Base-by-base conservation (phyloP, 2,797 vertebrate genomes). In the Pogonophryne albipinna region DNA sequence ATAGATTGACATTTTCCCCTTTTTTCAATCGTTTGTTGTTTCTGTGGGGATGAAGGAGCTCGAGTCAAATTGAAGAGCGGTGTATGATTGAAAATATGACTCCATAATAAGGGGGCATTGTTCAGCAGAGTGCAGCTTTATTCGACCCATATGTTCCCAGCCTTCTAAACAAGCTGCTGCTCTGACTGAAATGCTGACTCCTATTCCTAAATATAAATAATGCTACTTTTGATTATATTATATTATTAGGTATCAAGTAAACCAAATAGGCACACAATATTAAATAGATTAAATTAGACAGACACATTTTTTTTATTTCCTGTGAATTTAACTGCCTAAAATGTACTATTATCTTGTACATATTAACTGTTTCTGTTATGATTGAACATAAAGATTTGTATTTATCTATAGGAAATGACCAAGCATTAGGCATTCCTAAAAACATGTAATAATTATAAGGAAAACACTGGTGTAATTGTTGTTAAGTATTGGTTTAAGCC, bases 1-100 rank as follows among this genome's bases (percentile, higher is more conserved):
- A 92, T 79, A 17, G 2, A 1, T 17, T 87, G 87, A 51, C 88
- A 89, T 93, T 92, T 85, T n/a, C 59, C 2, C 4, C 4, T n/a
- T 65, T 82, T 80, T 75, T 82, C 85, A 86, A 63, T 80, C 55
- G 63, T 71, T 71, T 84, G 53, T 83, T 91, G 83, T 89, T 64
- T 62, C 20, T 71, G 61, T 62, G 83, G 72, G 61, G 62, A 59
- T n/a, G 55, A 14, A 66, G 6, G 10, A 67, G 55, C 60, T 56
- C 6, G 23, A 80, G 34, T 69, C 19, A 16, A 55, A 57, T 7
- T 46, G 17, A 67, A 55, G 16, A 47, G 60, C n/a, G 16, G 45
- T 10, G 13, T 14, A 10, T 8, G n/a, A 7, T 23, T 44, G 20
- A 56, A 47, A 34, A 67, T 44, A 46, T 47, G 1, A 15, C 46